Conservation (phyloP, 2,888 invertebrate species). For the Mythimna impura region DNA sequence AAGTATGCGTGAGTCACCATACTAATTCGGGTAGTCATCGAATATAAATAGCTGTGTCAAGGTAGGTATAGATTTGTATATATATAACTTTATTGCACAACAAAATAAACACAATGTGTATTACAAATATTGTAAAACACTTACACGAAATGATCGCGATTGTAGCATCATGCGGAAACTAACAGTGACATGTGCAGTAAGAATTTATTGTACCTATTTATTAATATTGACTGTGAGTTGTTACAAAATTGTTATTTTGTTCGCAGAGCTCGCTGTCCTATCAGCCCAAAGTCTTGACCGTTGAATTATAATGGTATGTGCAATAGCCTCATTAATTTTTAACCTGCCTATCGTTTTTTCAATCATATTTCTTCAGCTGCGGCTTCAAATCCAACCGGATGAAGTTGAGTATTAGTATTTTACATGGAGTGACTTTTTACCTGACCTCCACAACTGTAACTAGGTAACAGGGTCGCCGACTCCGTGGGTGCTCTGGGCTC, state of each 20-base stretch:
- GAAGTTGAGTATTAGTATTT: too few relatives aligned
- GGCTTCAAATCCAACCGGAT: too few relatives aligned
- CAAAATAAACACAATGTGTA: not conserved
- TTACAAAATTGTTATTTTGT: too few relatives aligned
- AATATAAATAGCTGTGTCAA: conserved; percentile 15
- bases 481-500: too few relatives aligned
- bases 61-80: conserved; percentile 11
- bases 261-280: not conserved
- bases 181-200: not conserved
- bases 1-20: conserved; percentile 25
- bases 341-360: not conserved
- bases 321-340: not conserved
- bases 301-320: not conserved
- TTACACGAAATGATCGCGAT: not conserved
- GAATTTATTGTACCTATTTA: conserved; percentile 11
- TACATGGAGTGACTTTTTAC: too few relatives aligned
- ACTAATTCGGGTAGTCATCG: conserved; percentile 18
- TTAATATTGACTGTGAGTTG: not conserved
- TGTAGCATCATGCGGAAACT: not conserved
- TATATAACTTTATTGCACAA: conserved; percentile 31
- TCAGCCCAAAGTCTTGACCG: not conserved
- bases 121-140: not conserved
- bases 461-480: too few relatives aligned
- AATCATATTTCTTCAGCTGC: too few relatives aligned
- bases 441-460: too few relatives aligned